Base-by-base conservation (phyloP, 2,888 invertebrate species). In the Ganaspis brasiliensis region DNA sequence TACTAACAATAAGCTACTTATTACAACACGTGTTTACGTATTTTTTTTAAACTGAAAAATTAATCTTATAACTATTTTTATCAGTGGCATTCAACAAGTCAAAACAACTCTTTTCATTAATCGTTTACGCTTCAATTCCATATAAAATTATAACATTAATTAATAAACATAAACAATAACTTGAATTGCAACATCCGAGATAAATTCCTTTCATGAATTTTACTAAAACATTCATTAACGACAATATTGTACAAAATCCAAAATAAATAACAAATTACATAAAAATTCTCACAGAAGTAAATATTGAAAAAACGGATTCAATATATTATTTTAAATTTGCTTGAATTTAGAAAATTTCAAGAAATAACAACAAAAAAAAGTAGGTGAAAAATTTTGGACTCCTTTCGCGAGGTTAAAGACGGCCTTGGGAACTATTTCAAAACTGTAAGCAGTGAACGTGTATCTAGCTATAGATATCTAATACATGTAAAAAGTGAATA, bases 401-500 rank as follows among this genome's bases (percentile, higher is more conserved):
- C 6, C 26, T 12, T 67, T 67, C 24, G 14, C n/a, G 24, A 26
- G n/a, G 37, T 40, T 45, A 45, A 45, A 21, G n/a, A 45, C 40
- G 67, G 12, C 63, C 63, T 63, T 45, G 63, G 40, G n/a, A 24
- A 63, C 63, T 40, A 63, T 63, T 63, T 63, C 40, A 40, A 63
- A 63, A 63, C 40, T 63, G n/a, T n/a, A 37, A 40, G 37, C 19
- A 63, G 67, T 67, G 67, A 45, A 45, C 67, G 67, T 67, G 40
- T 21, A 14, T 19, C 35, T 61, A 61, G 31, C 19, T 37, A 37
- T 63, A 40, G 61, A 35, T 37, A 40, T 9, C 19, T 19, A 5
- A n/a, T 26, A 40, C 10, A 35, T 59, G n/a, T 16, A 63, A 63
- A 63, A 40, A 21, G 12, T 63, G 19, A 35, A 19, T 63, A 45